Base-by-base conservation (phyloP, 1,140 invertebrate genomes). In the Cheumatopsyche charites region DNA sequence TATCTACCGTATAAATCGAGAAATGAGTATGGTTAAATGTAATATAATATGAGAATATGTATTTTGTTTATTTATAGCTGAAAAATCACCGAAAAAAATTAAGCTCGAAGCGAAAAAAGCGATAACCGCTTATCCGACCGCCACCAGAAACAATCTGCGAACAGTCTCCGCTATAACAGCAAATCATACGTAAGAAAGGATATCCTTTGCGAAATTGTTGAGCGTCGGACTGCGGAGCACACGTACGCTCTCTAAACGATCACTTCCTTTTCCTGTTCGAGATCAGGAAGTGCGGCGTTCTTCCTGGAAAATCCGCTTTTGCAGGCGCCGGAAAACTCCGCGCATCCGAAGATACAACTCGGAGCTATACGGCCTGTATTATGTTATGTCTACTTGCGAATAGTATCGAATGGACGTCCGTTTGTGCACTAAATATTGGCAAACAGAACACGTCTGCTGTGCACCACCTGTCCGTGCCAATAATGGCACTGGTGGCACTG, bases 371-470 rank as follows among this genome's bases (percentile, higher is more conserved):
- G 9, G 9, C 29, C n/a, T n/a, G 29, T 3, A 36, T 36, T 4
- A 9, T 3, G 9, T 3, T 36, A 9, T 36, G 29, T 36, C 3
- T 9, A 36, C 29, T 4, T 9, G 9, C 29, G 9, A 1, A 15
- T 15, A 17, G n/a, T 52, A 17, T 17, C 47, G n/a, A 9, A 15
- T 52, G 5, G 19, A 11, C 55, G 55, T n/a, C n/a, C n/a, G n/a
- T 68, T 68, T 68, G 45, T 41, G 67, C 55, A 70, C 55, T 70
- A 70, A 70, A 70, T 70, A 70, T 70, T 70, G 55, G 67, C 67
- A 70, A 70, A 70, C 67, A 70, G 55, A 36, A 70, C 67, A 70
- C 67, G 67, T 62, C 62, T 42, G 29, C 26, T 29, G 29, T 63
- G 29, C 17, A 63, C 1, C 62, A 63, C 62, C 62, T 63, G 62